Evolutionary conservation across 2,113 vertebrate species (phyloP), one percentile per base, ranked within the genome.

Genomic region (Hucho hucho): DNA sequence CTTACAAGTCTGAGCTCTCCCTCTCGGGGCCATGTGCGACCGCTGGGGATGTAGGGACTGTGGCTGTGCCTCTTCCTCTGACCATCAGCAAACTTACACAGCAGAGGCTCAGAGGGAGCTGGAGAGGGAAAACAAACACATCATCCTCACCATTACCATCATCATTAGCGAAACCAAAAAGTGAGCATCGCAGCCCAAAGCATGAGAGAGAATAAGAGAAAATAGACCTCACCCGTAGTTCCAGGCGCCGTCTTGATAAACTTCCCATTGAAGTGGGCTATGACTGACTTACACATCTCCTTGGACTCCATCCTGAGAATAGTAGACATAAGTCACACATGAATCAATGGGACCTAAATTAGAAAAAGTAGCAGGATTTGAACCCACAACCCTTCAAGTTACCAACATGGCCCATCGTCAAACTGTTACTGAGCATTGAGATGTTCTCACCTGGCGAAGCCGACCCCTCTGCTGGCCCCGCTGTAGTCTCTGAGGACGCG

Each of bases 71-170:
- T 95, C 91, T 99, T 99, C 91, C 98, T 98, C 89, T 99, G 98
- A 78, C 98, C 98, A 80, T 98, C 97, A 0, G 98, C 98, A 93
- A 99, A 99, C 92, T 99, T 99, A 91, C 97, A 99, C 89, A 99
- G 91, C 82, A 99, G 89, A 12, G 98, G 97, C 90, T 99, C 97
- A 89, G 96, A 94, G 72, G 97, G 96, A 88, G 95, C 97, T 99
- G 83, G 1, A 70, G 63, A 74, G 6, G 32, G 18, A 3, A 3
- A n/a, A 25, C n/a, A 24, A 28, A 69, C 25, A 16, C 37, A 69
- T 2, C 20, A 5, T 61, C 47, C 64, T 49, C 77, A 68, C 73
- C 70, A 76, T 75, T 63, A 12, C 14, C 29, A 1, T 76, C 43
- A 72, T 66, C 20, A 18, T 11, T 12, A 43, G 37, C 37, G 0